These are phyloP conservation scores for Nemotelus nigrinus DNA, from an alignment of 2,888 invertebrate species.

Conservation along the genomic window DNA sequence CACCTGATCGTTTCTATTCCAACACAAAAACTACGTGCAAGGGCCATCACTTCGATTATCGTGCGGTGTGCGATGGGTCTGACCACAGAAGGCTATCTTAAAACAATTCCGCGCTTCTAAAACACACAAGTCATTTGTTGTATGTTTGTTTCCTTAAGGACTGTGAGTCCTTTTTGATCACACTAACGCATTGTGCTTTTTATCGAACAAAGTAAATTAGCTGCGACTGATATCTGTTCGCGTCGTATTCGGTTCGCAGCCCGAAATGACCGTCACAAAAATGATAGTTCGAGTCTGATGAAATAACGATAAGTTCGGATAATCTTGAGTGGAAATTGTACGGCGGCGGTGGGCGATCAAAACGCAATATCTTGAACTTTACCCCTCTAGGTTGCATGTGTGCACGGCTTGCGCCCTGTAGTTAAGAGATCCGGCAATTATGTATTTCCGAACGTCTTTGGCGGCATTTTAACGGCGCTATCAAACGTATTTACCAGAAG, in stretches of 20 bases:
- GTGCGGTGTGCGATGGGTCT: conserved; percentile 24
- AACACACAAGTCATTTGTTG: conserved; percentile 1
- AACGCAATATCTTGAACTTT: conserved; percentile 25
- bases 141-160: conserved; percentile 34
- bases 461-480: conserved; percentile 30
- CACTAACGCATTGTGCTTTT: conserved; percentile 7
- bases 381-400: conserved; percentile 31
- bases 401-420: conserved; percentile 45
- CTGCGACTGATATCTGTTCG: conserved; percentile 5
- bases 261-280: conserved; percentile 32
- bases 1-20: conserved; percentile 29
- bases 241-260: conserved; percentile 1
- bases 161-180: conserved; percentile 20
- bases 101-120: conserved; percentile 29
- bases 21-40: neutral
- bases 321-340: conserved; percentile 12
- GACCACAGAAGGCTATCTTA: conserved; percentile 11
- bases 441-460: conserved; percentile 33
- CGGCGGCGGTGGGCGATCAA: conserved; percentile 23
- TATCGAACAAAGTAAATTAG: conserved; percentile 12
- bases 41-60: conserved; percentile 2
- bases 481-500: conserved; percentile 20
- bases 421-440: conserved; percentile 46
- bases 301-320: conserved; percentile 17
- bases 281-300: conserved; percentile 5